A percentile compares a stretch with the other conserved stretches of the same genome.
Conservation (phyloP, 1,140 invertebrate species). For the Calosoma granatense region DNA sequence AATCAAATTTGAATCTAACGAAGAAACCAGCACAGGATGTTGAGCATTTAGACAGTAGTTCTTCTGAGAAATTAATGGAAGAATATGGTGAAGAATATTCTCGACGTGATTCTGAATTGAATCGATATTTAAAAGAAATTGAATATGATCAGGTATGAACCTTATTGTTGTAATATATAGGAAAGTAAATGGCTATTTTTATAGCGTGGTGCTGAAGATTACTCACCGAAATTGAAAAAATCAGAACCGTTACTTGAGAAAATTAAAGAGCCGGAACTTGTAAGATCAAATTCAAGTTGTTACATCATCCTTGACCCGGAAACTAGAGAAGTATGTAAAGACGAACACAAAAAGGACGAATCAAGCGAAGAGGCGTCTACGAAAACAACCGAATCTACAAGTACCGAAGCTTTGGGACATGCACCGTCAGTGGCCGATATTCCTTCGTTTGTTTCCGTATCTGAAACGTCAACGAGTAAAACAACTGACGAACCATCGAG, state of each 20-base stretch:
- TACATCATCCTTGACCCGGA: not conserved
- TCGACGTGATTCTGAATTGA: not conserved
- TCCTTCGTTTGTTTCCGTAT: not conserved
- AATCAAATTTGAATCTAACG: constrained; percentile 13
- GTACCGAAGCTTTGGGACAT: too few relatives aligned
- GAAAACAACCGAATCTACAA: not conserved
- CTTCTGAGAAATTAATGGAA: not conserved
- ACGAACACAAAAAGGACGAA: not conserved
- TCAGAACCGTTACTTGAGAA: too few relatives aligned
- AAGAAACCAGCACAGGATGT: not conserved
- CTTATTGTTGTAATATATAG: too few relatives aligned
- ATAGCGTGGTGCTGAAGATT: too few relatives aligned
- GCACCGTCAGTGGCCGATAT: not conserved
- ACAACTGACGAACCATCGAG: not conserved
- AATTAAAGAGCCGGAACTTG: not conserved
- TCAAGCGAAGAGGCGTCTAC: not conserved
- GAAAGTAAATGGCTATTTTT: too few relatives aligned
- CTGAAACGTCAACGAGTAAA: not conserved
- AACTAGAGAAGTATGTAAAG: not conserved
- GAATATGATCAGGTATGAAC: too few relatives aligned
- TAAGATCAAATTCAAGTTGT: not conserved
- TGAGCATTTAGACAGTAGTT: not conserved
- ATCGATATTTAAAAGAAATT: too few relatives aligned
- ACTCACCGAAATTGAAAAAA: not conserved
- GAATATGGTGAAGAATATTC: not conserved